Base-by-base conservation (phyloP, 2,797 vertebrate species). In the Parauchenoglanis punctatus region DNA sequence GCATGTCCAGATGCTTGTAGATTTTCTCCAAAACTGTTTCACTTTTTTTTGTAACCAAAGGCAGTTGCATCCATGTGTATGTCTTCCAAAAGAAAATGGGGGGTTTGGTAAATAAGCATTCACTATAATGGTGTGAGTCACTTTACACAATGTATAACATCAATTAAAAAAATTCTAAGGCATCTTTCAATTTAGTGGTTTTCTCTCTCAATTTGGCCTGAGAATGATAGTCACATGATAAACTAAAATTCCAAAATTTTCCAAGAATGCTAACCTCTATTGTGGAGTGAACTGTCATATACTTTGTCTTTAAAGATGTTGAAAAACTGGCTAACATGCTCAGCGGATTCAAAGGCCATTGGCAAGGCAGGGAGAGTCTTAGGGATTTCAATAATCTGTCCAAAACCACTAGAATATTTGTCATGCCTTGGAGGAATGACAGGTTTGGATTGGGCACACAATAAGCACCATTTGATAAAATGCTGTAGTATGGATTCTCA, bases 361-460 rank as follows among this genome's bases (percentile, higher is more conserved):
- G n/a, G 52, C 18, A 58, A 58, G 17, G 18, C 54, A 58, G 13
- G 54, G 18, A 80, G 28, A 35, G 18, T 80, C 17, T 81, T 81
- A 25, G 56, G 77, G 35, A 40, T 59, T 59, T 13, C 7, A 11
- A 46, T 46, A 75, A 75, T 75, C 77, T 59, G 56, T 80, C 31
- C 20, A 81, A 20, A 81, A 78, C 31, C 77, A 44, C 28, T 59
- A 13, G 56, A 81, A 61, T 81, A 61, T 59, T 44, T 81, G 56
- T 81, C 35, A 15, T 81, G 56, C 77, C 28, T 78, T 78, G 17
- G 52, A 1, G 58, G 15, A 77, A 46, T 2, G 6, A 5, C 20
- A 23, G 40, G 15, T 56, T 31, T 77, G 68, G 68, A 72, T 72
- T 44, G 68, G 12, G 35, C 40, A 72, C 35, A 72, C 10, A 73